Base-by-base conservation (phyloP, 2,113 vertebrate genomes). In the Gnathonemus echidnorhynchus region DNA sequence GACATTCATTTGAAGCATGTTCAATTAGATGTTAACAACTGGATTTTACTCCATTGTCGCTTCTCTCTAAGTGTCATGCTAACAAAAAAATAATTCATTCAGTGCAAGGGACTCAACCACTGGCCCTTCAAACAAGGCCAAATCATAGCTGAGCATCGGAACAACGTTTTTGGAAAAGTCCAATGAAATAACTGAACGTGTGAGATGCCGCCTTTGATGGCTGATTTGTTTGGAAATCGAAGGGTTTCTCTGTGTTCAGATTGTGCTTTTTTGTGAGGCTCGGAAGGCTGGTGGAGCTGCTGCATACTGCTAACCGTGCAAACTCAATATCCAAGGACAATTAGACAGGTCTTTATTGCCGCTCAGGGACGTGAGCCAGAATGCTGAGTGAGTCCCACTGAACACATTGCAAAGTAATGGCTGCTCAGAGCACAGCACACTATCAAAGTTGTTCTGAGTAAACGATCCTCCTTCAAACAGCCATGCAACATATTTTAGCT, bases 261-360 rank as follows among this genome's bases (percentile, higher is more conserved):
- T 66, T 45, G 15, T 50, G 52, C 27, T 35, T 85, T 31, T n/a
- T 50, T 85, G n/a, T 13, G 31, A 42, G 31, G 77, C 11, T 11
- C 35, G 48, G 15, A 24, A 35, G 27, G 52, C 45, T 27, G 42
- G 10, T 66, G 77, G 39, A 86, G 80, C 84, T 86, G 52, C 56
- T 58, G 84, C 62, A 86, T 66, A 53, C 56, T 46, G 42, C 83
- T 90, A 86, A 86, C 35, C 48, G 53, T 86, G 89, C 80, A 90
- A 90, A 88, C 49, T 80, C 84, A 90, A 90, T 90, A 86, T 90
- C 83, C 84, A 90, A 90, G 89, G 89, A 66, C 89, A 90, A 90
- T 90, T 90, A 90, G 53, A 70, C 53, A 39, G 89, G 52, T 21
- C 39, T 90, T 90, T 86, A 90, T 31, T 87, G 84, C 53, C 17